These are phyloP conservation scores for Cyprinodon variegatus DNA, from an alignment of 2,113 vertebrate genomes.

Conservation along the genomic window DNA sequence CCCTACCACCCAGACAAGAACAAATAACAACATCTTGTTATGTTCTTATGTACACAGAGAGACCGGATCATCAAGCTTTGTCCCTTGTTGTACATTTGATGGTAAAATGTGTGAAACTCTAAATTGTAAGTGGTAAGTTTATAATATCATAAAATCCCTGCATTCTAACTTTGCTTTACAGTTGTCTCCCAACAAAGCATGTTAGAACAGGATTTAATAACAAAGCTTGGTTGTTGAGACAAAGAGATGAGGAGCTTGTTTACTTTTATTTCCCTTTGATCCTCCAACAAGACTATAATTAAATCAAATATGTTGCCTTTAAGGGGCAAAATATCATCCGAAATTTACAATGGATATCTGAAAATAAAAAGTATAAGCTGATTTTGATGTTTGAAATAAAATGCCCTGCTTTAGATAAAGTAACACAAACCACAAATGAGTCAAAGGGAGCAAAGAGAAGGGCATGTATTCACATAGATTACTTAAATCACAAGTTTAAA, in stretches of 20 bases:
- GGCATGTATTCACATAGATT: no score
- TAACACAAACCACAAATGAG: background rate
- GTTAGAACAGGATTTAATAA: background rate
- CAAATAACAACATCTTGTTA: constrained; percentile 28
- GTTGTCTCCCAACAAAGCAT: background rate
- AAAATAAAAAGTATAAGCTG: background rate
- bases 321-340: background rate
- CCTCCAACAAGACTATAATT: background rate
- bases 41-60: constrained; percentile 33
- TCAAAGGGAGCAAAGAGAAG: background rate
- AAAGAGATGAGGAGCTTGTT: background rate
- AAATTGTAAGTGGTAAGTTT: background rate
- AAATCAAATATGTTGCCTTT: background rate
- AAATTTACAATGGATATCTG: background rate
- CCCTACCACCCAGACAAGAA: constrained; percentile 22
- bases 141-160: no score
- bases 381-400: background rate
- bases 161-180: background rate
- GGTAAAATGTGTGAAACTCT: background rate
- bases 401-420: constrained; percentile 2
- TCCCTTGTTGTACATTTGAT: background rate
- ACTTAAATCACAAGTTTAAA: no score
- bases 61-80: constrained; percentile 28
- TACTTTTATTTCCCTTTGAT: background rate
- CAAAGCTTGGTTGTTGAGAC: background rate